phyloP scores from a whole-genome alignment of 2,797 vertebrate genomes.

The Melanotaenia boesemani region DNA sequence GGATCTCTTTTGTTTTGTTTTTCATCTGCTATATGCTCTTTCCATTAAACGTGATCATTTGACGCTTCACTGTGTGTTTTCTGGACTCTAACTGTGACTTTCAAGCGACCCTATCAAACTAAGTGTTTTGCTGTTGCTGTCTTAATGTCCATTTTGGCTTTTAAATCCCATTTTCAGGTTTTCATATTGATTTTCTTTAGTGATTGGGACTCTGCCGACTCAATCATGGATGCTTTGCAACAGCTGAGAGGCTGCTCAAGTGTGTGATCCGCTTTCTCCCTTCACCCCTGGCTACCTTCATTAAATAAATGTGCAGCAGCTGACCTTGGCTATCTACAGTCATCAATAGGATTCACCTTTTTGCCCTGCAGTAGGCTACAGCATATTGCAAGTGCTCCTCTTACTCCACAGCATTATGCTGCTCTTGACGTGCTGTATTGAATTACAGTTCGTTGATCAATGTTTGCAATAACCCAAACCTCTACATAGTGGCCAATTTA shows the following conservation, averaged over 20 bases:
- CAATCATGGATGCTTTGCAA: conserved; percentile 35
- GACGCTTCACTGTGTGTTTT: not conserved
- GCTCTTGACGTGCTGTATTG: conserved; percentile 59
- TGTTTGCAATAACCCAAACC: conserved; percentile 73
- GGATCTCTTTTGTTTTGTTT: not conserved
- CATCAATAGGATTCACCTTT: conserved; percentile 62
- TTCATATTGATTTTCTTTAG: conserved; percentile 7
- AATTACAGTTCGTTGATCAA: conserved; percentile 72
- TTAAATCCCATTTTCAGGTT: not conserved
- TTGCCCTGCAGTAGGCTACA: conserved; percentile 19
- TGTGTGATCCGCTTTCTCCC: conserved; percentile 46
- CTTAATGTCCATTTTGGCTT: not conserved
- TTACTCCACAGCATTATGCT: conserved; percentile 34
- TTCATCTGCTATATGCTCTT: too few relatives aligned
- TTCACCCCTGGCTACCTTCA: conserved; percentile 36
- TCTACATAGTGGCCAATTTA: conserved; percentile 35
- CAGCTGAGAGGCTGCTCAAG: conserved; percentile 34
- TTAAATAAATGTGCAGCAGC: conserved; percentile 65
- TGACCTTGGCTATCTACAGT: conserved; percentile 67
- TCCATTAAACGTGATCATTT: not conserved
- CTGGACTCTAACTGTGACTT: conserved; percentile 17
- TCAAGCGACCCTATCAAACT: conserved; percentile 25
- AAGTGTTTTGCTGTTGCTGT: conserved; percentile 11
- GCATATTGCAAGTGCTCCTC: conserved; percentile 26
- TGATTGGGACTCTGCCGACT: conserved; percentile 31